Percentiles rank a stretch among this genome's conserved stretches.
Conservation (phyloP, 1,140 invertebrate genomes). For the Physella acuta region DNA sequence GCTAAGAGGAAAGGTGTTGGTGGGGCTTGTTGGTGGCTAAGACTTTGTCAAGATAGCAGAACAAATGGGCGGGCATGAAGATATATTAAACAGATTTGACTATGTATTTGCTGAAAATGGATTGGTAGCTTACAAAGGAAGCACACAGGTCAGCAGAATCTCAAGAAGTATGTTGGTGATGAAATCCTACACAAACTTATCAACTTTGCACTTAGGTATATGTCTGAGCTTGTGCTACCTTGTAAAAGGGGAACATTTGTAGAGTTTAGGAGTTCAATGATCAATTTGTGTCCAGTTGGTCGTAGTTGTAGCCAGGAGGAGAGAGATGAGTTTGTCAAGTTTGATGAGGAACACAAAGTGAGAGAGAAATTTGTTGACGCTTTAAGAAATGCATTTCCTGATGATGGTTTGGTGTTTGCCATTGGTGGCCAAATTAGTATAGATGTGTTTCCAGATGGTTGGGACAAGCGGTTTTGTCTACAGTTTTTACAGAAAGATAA, state of each 20-base stretch:
- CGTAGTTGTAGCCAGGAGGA: constrained; percentile 82
- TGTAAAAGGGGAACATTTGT: constrained; percentile 95
- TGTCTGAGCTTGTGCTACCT: constrained; percentile 84
- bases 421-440: constrained; percentile 94
- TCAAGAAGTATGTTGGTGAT: constrained; percentile 84
- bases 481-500: constrained; percentile 72
- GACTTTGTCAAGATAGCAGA: constrained; percentile 91
- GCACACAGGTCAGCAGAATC: constrained; percentile 75
- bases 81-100: constrained; percentile 75
- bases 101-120: constrained; percentile 98
- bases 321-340: constrained; percentile 81
- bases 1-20: constrained; percentile 69
- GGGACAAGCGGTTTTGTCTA: constrained; percentile 97
- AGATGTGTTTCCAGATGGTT: constrained; percentile 92
- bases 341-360: constrained; percentile 82
- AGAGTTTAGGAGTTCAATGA: constrained; percentile 91
- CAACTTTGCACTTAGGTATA: constrained; percentile 86
- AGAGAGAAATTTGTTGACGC: constrained; percentile 82
- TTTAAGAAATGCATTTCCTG: constrained; percentile 79
- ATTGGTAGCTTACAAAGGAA: constrained; percentile 80
- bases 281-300: constrained; percentile 95
- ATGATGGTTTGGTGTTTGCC: constrained; percentile 67
- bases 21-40: constrained; percentile 94
- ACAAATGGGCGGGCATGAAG: constrained; percentile 78
- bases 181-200: constrained; percentile 87